Percentiles rank a stretch among this genome's conserved stretches.
Conservation (phyloP, 2,113 vertebrate genomes). For the Felis catus region F.catus_Fca126_mat1.0 CM031423.1:40360501-40361000, state of each 20-base stretch:
- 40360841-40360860: neutral
- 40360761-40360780: neutral
- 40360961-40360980: constrained; percentile 15
- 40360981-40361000: neutral
- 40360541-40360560: neutral
- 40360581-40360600: neutral
- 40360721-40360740: neutral
- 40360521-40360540: neutral
- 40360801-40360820: neutral
- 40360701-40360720: neutral
- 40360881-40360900: neutral
- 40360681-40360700: neutral
- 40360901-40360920: neutral
- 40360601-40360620: neutral
- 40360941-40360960: constrained; percentile 36
- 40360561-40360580: neutral
- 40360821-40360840: constrained; percentile 13
- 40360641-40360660: neutral
- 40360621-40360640: neutral
- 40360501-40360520: neutral
- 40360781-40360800: neutral
- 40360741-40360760: neutral
- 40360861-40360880: constrained; percentile 49
- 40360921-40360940: constrained; percentile 37
- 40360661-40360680: neutral